Evolutionary conservation across 1,140 invertebrate genomes (phyloP).

Genomic region (Ganaspis sp.): DNA sequence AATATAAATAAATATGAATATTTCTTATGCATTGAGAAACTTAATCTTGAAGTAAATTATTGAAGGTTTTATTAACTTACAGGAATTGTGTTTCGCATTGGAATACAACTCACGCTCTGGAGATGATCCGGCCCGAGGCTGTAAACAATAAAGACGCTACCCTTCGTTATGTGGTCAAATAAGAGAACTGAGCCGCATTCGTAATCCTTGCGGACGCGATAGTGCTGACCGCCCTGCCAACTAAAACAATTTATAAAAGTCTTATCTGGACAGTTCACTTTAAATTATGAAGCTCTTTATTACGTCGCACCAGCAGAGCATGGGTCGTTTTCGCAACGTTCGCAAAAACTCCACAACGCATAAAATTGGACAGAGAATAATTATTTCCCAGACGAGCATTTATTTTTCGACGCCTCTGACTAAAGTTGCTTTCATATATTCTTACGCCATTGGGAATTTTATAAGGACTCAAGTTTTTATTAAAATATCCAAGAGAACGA

Average conservation of each 20-base stretch:
- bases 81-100: conserved; percentile 37
- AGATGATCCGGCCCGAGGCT: conserved; percentile 52
- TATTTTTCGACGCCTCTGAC: not conserved
- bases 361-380: conserved; percentile 10
- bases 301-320: conserved; percentile 45
- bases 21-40: too few relatives aligned
- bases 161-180: conserved; percentile 8
- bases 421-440: not conserved
- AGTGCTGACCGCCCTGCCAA: conserved; percentile 62
- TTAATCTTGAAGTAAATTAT: too few relatives aligned
- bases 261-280: conserved; percentile 65
- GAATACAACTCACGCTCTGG: conserved; percentile 55
- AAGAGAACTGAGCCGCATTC: conserved; percentile 45
- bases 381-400: not conserved
- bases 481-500: not conserved
- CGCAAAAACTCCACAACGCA: conserved; percentile 3
- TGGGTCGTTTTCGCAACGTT: not conserved
- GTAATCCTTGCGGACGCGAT: conserved; percentile 65
- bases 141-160: conserved; percentile 62
- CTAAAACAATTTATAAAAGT: conserved; percentile 68
- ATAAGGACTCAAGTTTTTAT: not conserved
- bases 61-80: too few relatives aligned
- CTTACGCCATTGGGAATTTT: not conserved
- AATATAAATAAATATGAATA: too few relatives aligned
- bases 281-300: conserved; percentile 70